phyloP scores from a whole-genome alignment of 1,140 invertebrate species.

The Orchestia grillus region DNA sequence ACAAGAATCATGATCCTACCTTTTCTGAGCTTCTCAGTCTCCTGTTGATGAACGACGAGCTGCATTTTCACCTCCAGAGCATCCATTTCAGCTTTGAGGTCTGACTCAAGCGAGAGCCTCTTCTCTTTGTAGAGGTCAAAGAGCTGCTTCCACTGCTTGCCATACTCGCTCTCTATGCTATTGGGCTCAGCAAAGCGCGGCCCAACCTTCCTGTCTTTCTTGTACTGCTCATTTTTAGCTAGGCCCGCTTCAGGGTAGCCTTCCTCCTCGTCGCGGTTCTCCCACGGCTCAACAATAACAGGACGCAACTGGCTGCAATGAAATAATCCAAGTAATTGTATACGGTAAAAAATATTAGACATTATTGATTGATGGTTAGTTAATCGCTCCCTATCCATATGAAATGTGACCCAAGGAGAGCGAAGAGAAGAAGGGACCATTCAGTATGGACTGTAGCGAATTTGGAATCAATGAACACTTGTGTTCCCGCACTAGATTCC shows the following conservation, averaged over 20 bases:
- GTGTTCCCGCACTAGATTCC: no score
- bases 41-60: slow-evolving; percentile 63
- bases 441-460: no score
- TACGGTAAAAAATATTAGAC: no score
- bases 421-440: no score
- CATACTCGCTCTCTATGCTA: slow-evolving; percentile 65
- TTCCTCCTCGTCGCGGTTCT: slow-evolving; percentile 64
- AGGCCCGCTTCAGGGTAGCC: slow-evolving; percentile 64
- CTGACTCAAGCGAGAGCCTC: slow-evolving; percentile 63
- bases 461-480: no score
- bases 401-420: no score
- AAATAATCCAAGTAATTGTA: not conserved
- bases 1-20: slow-evolving; percentile 57
- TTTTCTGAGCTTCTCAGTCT: slow-evolving; percentile 64
- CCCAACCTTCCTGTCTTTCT: slow-evolving; percentile 59
- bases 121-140: slow-evolving; percentile 67
- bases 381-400: no score
- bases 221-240: slow-evolving; percentile 63
- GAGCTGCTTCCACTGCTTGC: slow-evolving; percentile 65
- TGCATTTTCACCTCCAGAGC: slow-evolving; percentile 62
- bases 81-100: slow-evolving; percentile 65
- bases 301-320: slow-evolving; percentile 63
- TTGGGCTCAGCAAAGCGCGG: slow-evolving; percentile 64
- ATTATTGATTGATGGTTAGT: no score
- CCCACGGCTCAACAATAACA: slow-evolving; percentile 66